Conservation (phyloP, 1,140 invertebrate genomes). For the Drosophila asahinai region DNA sequence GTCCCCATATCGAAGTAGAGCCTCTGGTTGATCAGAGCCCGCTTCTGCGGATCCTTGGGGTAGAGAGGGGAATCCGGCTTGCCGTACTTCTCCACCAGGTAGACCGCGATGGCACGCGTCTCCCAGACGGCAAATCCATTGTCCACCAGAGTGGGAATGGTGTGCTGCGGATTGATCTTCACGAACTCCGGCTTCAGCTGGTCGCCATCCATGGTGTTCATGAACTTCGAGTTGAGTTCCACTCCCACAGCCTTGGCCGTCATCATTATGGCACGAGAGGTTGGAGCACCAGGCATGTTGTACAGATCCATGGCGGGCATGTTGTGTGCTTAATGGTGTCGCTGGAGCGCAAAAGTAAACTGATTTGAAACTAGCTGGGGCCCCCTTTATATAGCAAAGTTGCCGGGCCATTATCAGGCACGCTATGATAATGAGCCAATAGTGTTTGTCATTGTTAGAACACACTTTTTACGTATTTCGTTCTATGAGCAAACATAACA, state of each 20-base stretch:
- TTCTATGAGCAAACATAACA: background rate
- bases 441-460: constrained; percentile 52
- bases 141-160: constrained; percentile 89
- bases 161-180: constrained; percentile 87
- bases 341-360: constrained; percentile 23
- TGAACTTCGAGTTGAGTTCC: constrained; percentile 89
- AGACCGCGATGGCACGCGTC: constrained; percentile 90
- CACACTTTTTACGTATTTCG: background rate
- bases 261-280: constrained; percentile 89
- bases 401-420: background rate
- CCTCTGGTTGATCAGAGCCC: constrained; percentile 90
- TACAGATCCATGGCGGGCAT: constrained; percentile 86
- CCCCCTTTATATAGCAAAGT: constrained; percentile 16
- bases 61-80: constrained; percentile 88
- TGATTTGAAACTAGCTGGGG: constrained; percentile 11
- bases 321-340: background rate
- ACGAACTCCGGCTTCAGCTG: constrained; percentile 90
- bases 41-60: constrained; percentile 88
- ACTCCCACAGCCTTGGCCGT: constrained; percentile 89
- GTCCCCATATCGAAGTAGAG: constrained; percentile 90
- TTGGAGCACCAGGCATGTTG: constrained; percentile 88
- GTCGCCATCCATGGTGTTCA: constrained; percentile 88
- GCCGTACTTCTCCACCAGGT: constrained; percentile 89
- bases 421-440: constrained; percentile 5
- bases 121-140: constrained; percentile 89